Evolutionary conservation across 2,113 vertebrate species (phyloP).

Genomic region (Plectropomus leopardus): DNA sequence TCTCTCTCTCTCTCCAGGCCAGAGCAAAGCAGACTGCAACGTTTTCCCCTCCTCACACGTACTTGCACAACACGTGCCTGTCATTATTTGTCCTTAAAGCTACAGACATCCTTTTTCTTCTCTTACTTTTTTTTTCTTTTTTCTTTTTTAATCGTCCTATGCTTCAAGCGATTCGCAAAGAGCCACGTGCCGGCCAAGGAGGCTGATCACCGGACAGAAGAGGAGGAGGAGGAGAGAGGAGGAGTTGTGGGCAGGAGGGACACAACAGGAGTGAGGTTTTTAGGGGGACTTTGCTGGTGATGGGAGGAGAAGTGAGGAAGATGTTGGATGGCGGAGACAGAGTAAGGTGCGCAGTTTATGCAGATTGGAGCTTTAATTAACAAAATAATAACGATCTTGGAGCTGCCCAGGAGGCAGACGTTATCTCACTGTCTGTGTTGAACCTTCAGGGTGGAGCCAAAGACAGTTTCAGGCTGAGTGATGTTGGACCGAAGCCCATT

Average conservation of each 20-base stretch:
- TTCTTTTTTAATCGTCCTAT: constrained; percentile 67
- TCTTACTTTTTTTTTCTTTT: neutral
- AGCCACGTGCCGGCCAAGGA: constrained; percentile 62
- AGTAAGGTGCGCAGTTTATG: constrained; percentile 52
- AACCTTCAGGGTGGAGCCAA: constrained; percentile 10
- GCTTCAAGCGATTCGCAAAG: constrained; percentile 75
- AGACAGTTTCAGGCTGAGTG: neutral
- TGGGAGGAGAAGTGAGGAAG: constrained; percentile 31
- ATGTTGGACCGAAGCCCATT: neutral
- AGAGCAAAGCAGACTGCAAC: constrained; percentile 50
- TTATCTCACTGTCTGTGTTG: neutral
- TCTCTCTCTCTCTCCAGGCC: constrained; percentile 24
- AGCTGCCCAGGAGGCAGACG: constrained; percentile 45
- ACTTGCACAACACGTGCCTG: constrained; percentile 51
- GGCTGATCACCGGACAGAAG: constrained; percentile 73
- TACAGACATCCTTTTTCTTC: constrained; percentile 65
- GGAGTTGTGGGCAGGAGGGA: constrained; percentile 25
- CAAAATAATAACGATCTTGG: constrained; percentile 9
- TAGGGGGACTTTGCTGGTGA: constrained; percentile 39
- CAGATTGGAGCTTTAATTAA: constrained; percentile 61
- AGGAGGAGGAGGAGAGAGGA: constrained; percentile 7
- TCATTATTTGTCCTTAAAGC: constrained; percentile 88
- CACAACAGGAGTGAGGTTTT: neutral
- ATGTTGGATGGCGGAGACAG: constrained; percentile 47
- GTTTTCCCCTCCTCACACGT: constrained; percentile 53